phyloP scores from a whole-genome alignment of 2,113 vertebrate genomes.

The Genyomyrus donnyi region DNA sequence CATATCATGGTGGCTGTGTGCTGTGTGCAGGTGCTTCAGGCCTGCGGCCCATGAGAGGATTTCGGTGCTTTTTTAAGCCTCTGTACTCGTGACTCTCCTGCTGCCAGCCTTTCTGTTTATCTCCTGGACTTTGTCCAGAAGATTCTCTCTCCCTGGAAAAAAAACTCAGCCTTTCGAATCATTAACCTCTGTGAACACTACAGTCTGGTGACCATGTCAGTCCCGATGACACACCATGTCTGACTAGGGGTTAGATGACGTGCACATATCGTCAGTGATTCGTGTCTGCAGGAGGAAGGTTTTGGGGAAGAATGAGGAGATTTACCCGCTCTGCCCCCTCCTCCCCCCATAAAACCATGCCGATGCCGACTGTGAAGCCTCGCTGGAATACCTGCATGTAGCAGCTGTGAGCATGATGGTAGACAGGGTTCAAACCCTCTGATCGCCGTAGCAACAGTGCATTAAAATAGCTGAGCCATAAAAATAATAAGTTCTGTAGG shows the following conservation, averaged over 20 bases:
- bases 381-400: background rate
- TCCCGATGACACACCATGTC: background rate
- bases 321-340: too few species aligned
- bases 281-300: background rate
- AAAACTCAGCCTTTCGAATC: background rate
- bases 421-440: background rate
- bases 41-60: background rate
- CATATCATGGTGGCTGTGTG: background rate
- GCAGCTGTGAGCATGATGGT: background rate
- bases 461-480: conserved; percentile 8
- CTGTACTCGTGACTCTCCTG: background rate
- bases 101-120: background rate
- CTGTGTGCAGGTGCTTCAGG: background rate
- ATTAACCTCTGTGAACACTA: background rate
- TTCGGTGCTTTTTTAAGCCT: background rate
- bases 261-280: background rate
- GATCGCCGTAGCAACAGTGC: background rate
- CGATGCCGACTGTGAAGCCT: background rate
- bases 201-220: background rate
- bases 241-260: background rate
- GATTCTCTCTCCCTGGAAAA: background rate
- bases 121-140: conserved; percentile 11
- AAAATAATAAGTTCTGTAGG: background rate
- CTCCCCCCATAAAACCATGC: background rate
- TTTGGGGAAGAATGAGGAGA: background rate